A percentile compares a stretch with the other conserved stretches of the same genome.
These are phyloP conservation scores for Ceraclea dissimilis DNA, from an alignment of 2,888 invertebrate genomes.

Conservation along the genomic window DNA sequence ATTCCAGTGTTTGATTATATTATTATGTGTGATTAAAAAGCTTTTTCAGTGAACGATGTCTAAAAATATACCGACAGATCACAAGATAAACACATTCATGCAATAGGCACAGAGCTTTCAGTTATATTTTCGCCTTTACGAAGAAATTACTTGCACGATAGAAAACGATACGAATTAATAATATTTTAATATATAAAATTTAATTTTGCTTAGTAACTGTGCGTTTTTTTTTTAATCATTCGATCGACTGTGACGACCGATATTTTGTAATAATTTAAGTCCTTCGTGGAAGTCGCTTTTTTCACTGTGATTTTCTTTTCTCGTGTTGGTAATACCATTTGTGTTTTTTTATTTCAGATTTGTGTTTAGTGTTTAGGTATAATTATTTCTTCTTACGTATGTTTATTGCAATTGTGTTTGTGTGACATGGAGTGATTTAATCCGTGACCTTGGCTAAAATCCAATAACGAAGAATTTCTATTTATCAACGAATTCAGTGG, in stretches of 20 bases:
- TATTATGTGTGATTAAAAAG: no score
- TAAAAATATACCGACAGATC: background rate
- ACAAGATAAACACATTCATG: background rate
- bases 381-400: no score
- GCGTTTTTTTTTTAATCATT: conserved; percentile 1
- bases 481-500: background rate
- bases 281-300: no score
- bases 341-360: no score
- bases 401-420: background rate
- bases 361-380: no score
- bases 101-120: background rate
- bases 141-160: background rate
- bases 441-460: conserved; percentile 25
- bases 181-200: conserved; percentile 1
- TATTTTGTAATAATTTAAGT: no score
- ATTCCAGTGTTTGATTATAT: no score
- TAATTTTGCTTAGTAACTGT: background rate
- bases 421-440: conserved; percentile 17
- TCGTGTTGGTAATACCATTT: no score
- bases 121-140: background rate
- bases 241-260: no score
- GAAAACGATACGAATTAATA: conserved; percentile 1
- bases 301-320: no score
- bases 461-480: conserved; percentile 16
- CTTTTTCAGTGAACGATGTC: background rate